Percentiles rank a stretch among this genome's conserved stretches.
Evolutionary conservation across 2,113 vertebrate species (phyloP).

Genomic region (rabbit (Oryctolagus cuniculus)): mOryCun1.1 NC_091447.1:54864501-54865000

Average conservation of each 20-base stretch:
- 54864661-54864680: background rate
- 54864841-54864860: background rate
- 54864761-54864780: background rate
- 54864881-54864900: background rate
- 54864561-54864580: background rate
- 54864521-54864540: background rate
- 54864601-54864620: background rate
- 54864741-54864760: background rate
- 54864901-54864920: too few relatives aligned
- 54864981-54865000: background rate
- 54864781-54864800: background rate
- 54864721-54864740: background rate
- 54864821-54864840: background rate
- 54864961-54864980: background rate
- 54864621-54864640: background rate
- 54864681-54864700: background rate
- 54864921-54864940: too few relatives aligned
- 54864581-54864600: background rate
- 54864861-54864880: background rate
- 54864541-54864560: background rate
- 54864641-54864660: background rate
- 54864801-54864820: background rate
- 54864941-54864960: too few relatives aligned
- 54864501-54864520: background rate
- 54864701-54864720: background rate